Percentiles rank a stretch among this genome's conserved stretches.
These are phyloP conservation scores for Brachionus rubens DNA, from an alignment of 1,140 invertebrate genomes.

Conservation along the genomic window DNA sequence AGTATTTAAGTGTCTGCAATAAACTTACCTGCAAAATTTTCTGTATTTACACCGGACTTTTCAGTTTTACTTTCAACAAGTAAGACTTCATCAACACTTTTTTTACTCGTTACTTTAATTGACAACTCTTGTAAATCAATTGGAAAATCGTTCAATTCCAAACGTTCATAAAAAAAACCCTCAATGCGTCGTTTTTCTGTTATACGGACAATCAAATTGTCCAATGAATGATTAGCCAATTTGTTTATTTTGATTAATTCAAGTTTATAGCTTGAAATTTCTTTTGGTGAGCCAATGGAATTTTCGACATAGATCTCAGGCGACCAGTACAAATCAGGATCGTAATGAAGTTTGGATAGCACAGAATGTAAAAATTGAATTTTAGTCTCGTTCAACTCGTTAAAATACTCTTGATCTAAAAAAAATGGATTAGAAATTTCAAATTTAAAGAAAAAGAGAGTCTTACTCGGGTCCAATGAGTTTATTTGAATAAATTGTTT, in stretches of 20 bases:
- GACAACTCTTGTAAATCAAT: conserved; percentile 45
- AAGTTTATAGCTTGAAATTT: background rate
- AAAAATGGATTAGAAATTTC: background rate
- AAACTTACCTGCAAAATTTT: conserved; percentile 25
- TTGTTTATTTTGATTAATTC: conserved; percentile 7
- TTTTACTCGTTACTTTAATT: conserved; percentile 31
- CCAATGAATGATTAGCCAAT: background rate
- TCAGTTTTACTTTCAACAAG: conserved; percentile 8
- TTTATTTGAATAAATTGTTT: conserved; percentile 20
- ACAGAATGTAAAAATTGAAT: conserved; percentile 17
- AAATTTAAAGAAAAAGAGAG: background rate
- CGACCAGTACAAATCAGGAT: conserved; percentile 19
- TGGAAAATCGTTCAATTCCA: conserved; percentile 43
- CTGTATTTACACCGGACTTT: conserved; percentile 24
- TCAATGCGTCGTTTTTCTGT: conserved; percentile 1
- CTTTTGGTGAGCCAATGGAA: conserved; percentile 32
- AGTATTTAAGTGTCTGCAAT: too few species aligned
- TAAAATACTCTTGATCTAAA: background rate
- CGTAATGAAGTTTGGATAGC: background rate
- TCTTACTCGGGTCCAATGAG: background rate
- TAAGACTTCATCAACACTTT: background rate
- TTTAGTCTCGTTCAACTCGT: conserved; percentile 28
- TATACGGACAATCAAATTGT: conserved; percentile 11
- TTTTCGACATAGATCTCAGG: conserved; percentile 31
- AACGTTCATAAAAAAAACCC: conserved; percentile 44